Percentiles rank a stretch among this genome's conserved stretches.
phyloP scores from a whole-genome alignment of 2,888 invertebrate genomes.

The Folsomia candida region DNA sequence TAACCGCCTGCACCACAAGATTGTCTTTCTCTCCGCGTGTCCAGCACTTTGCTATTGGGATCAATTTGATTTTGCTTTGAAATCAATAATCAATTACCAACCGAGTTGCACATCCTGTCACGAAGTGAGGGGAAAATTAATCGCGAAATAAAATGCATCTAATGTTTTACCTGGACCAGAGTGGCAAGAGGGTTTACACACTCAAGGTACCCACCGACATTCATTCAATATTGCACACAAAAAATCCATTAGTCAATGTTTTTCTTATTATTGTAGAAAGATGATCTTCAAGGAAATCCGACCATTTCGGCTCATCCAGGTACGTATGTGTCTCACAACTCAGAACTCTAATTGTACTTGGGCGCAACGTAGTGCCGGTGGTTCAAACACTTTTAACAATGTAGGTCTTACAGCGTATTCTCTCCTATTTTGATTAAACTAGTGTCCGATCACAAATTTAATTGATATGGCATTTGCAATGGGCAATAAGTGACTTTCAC shows the following conservation, averaged over 20 bases:
- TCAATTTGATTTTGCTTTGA: background rate
- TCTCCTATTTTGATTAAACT: too few species aligned
- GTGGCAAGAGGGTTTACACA: slow-evolving; percentile 80
- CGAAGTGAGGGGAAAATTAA: background rate
- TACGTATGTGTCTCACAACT: too few species aligned
- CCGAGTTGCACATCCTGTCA: background rate
- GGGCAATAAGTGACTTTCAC: too few species aligned
- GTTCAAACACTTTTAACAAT: too few species aligned
- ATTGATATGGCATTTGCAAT: too few species aligned
- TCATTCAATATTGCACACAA: background rate
- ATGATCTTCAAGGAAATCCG: slow-evolving; percentile 73
- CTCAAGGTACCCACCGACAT: slow-evolving; percentile 64
- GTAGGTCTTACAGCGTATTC: too few species aligned
- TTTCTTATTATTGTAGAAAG: slow-evolving; percentile 63
- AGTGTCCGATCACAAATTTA: too few species aligned
- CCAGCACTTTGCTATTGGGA: background rate
- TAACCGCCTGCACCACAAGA: background rate
- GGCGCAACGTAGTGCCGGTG: background rate
- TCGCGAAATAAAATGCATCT: slow-evolving; percentile 64
- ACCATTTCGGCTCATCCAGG: slow-evolving; percentile 87
- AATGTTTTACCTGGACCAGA: slow-evolving; percentile 72
- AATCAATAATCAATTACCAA: background rate
- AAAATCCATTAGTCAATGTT: slow-evolving; percentile 2
- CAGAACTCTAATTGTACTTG: slow-evolving; percentile 10
- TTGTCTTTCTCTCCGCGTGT: background rate